Conservation (phyloP, 2,797 vertebrate species). For the Rhynchonycteris naso region DNA sequence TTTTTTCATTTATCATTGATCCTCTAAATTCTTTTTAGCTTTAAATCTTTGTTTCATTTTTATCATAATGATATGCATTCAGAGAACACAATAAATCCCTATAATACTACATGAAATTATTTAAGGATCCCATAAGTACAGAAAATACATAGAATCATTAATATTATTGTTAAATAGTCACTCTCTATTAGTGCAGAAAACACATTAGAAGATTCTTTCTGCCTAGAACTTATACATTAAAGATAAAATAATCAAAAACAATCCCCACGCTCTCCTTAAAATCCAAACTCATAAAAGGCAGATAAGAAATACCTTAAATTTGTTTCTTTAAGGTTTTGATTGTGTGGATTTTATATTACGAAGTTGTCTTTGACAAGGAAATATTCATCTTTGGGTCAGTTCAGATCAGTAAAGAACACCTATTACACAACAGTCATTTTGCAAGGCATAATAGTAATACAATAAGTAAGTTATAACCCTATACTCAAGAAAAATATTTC, state of each 20-base stretch:
- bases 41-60: not conserved
- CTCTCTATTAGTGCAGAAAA: not conserved
- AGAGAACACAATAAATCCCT: constrained; percentile 28
- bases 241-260: constrained; percentile 40
- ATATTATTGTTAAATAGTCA: not conserved
- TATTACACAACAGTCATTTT: not conserved
- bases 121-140: not conserved
- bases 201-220: not conserved
- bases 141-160: not conserved
- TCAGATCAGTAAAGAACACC: not conserved
- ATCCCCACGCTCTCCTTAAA: constrained; percentile 13
- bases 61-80: not conserved
- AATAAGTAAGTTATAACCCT: not conserved
- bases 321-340: constrained; percentile 28
- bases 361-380: constrained; percentile 25
- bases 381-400: not conserved
- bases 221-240: not conserved
- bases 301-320: not conserved
- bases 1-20: not conserved
- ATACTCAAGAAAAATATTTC: not conserved
- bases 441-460: not conserved
- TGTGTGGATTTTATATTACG: not conserved
- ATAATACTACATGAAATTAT: not conserved
- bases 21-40: not conserved
- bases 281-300: not conserved